A percentile compares a stretch with the other conserved stretches of the same genome.
phyloP scores from a whole-genome alignment of 2,113 vertebrate species.

The Acrocephalus arundinaceus region DNA sequence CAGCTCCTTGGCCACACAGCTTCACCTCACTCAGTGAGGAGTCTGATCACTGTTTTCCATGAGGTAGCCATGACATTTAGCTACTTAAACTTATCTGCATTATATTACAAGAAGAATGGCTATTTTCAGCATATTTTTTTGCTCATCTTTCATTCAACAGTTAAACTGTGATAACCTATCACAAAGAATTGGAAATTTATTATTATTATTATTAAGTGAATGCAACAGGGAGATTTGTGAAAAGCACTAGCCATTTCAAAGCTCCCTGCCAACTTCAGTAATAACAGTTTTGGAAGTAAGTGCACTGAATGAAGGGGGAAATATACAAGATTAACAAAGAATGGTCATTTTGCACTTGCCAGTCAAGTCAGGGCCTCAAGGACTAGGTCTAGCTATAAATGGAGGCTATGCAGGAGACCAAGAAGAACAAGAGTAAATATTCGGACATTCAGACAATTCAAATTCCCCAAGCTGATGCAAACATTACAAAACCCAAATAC shows the following conservation, averaged over 20 bases:
- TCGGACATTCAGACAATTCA: not conserved
- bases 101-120: not conserved
- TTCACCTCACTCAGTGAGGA: not conserved
- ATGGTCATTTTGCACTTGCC: not conserved
- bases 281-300: not conserved
- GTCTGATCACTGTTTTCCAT: not conserved
- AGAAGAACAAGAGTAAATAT: not conserved
- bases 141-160: not conserved
- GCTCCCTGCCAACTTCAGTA: not conserved
- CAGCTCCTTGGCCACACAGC: not conserved
- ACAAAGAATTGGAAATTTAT: not conserved
- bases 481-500: not conserved
- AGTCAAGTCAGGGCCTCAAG: not conserved
- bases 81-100: not conserved
- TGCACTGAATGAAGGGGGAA: not conserved
- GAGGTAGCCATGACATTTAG: not conserved
- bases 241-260: not conserved
- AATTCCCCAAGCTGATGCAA: not conserved
- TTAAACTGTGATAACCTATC: not conserved
- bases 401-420: not conserved
- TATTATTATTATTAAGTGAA: not conserved
- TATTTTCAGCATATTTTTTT: not conserved
- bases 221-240: not conserved
- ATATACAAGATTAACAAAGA: not conserved
- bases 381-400: not conserved